phyloP scores from a whole-genome alignment of 2,888 invertebrate species.

The Ichneumoninae sp. region DNA sequence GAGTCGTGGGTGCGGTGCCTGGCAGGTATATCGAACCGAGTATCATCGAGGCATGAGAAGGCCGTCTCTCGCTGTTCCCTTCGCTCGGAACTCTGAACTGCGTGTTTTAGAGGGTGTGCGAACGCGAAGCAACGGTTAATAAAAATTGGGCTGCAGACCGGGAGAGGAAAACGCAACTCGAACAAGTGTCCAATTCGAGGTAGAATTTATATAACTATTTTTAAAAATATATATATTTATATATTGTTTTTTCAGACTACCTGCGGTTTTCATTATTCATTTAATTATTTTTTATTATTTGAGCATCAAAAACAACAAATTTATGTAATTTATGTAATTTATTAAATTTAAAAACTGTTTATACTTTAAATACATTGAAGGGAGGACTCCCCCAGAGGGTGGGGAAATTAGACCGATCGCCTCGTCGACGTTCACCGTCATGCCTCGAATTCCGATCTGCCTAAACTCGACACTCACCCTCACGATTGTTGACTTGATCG shows the following conservation, averaged over 20 bases:
- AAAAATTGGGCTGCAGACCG: neutral
- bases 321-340: too few species aligned
- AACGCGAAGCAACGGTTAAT: neutral
- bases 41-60: slow-evolving; percentile 20
- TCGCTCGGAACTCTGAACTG: neutral
- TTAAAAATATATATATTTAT: too few species aligned
- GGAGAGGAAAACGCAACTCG: neutral
- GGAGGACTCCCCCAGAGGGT: neutral
- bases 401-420: slow-evolving; percentile 6
- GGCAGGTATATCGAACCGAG: slow-evolving; percentile 35
- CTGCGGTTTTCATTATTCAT: too few species aligned
- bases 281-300: too few species aligned
- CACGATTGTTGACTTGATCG: slow-evolving; percentile 58
- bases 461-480: slow-evolving; percentile 34
- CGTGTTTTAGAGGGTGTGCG: neutral
- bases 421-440: slow-evolving; percentile 11
- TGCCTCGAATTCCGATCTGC: slow-evolving; percentile 34
- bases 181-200: neutral
- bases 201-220: too few species aligned
- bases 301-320: too few species aligned
- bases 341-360: too few species aligned
- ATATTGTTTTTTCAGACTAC: too few species aligned
- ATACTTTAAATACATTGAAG: neutral
- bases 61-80: neutral
- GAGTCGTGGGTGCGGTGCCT: slow-evolving; percentile 41